These are phyloP conservation scores for Theristicus caerulescens DNA, from an alignment of 2,113 vertebrate species.

Conservation along the genomic window DNA sequence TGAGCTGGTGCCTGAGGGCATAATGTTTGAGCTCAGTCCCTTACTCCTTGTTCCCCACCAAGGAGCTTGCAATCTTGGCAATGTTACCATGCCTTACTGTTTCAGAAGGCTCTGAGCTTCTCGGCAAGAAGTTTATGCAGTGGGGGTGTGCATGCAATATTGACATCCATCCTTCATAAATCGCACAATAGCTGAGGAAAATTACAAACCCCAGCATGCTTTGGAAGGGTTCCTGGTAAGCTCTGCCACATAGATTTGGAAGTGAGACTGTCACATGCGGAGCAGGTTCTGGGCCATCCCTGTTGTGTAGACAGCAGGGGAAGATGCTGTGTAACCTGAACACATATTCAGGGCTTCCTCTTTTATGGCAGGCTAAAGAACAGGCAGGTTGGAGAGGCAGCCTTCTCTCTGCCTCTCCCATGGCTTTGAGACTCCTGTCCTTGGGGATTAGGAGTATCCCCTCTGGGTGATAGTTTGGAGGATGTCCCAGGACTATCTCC, in stretches of 20 bases:
- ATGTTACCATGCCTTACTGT: background rate
- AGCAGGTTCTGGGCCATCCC: background rate
- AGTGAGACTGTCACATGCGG: rapidly evolving
- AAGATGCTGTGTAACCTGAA: background rate
- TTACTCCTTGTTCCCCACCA: background rate
- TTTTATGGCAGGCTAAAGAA: background rate
- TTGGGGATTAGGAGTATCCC: background rate
- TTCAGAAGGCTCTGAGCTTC: background rate
- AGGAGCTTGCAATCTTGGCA: background rate
- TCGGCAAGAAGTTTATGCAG: background rate
- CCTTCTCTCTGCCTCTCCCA: background rate
- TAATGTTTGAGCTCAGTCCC: background rate
- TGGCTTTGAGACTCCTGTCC: background rate
- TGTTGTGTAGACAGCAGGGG: background rate
- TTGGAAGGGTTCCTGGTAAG: background rate
- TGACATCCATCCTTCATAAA: background rate
- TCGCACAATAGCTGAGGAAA: background rate
- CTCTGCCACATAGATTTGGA: background rate
- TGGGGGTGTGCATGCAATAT: background rate
- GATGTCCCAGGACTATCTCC: background rate
- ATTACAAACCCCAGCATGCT: background rate
- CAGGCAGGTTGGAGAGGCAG: background rate
- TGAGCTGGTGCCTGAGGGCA: background rate
- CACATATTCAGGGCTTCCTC: background rate
- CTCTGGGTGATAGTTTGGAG: background rate